Percentiles rank a stretch among this genome's conserved stretches.
Evolutionary conservation across 2,113 vertebrate genomes (phyloP).

Genomic region (Tragulus kanchil): DNA sequence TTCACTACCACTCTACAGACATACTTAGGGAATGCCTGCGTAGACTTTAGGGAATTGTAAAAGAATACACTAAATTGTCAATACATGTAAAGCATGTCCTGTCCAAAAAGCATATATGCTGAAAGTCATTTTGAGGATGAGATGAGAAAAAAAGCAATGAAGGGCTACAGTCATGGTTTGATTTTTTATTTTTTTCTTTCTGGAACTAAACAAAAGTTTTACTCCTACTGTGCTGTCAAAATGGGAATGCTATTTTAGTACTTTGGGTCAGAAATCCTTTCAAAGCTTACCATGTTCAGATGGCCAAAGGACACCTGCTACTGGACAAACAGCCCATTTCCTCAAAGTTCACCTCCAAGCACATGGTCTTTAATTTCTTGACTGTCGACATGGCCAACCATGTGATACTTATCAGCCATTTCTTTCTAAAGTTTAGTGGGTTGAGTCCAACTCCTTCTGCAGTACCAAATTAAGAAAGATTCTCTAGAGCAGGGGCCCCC

Average conservation of each 20-base stretch:
- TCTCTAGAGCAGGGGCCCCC: neutral
- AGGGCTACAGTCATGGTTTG: neutral
- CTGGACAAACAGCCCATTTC: neutral
- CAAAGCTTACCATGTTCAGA: neutral
- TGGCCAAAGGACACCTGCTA: neutral
- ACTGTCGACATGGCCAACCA: neutral
- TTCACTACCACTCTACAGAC: neutral
- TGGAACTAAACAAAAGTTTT: constrained; percentile 1
- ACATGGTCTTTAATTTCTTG: neutral
- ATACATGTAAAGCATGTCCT: neutral
- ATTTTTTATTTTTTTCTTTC: neutral
- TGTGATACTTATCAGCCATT: neutral
- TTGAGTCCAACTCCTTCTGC: neutral
- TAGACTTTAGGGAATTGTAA: neutral
- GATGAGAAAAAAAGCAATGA: neutral
- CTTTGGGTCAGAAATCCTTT: neutral
- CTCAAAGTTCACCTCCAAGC: neutral
- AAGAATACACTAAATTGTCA: neutral
- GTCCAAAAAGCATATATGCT: neutral
- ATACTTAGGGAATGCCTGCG: neutral
- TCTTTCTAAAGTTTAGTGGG: neutral
- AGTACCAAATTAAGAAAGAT: neutral
- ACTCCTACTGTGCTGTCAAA: neutral
- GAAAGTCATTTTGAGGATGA: neutral
- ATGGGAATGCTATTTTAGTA: neutral